phyloP scores from a whole-genome alignment of 2,113 vertebrate species.

The Myodes glareolus region DNA sequence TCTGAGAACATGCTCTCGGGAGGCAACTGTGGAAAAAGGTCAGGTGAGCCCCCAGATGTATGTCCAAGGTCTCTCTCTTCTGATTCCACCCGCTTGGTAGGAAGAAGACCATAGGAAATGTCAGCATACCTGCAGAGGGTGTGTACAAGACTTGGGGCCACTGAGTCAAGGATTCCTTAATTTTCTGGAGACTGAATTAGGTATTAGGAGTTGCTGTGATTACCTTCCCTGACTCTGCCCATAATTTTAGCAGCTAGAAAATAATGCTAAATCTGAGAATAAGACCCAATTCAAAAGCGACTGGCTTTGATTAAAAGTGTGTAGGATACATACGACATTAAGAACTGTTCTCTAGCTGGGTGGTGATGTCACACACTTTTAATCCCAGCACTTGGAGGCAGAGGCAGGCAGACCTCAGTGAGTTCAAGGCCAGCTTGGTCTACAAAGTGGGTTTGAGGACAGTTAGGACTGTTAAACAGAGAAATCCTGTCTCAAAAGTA shows the following conservation, averaged over 20 bases:
- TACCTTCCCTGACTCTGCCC: neutral
- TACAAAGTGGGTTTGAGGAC: neutral
- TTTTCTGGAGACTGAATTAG: neutral
- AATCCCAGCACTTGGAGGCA: neutral
- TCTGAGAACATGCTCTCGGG: neutral
- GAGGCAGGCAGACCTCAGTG: neutral
- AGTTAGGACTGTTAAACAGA: neutral
- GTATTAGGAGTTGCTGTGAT: neutral
- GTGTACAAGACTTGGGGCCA: neutral
- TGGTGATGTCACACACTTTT: neutral
- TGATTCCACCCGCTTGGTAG: neutral
- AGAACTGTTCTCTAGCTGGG: neutral
- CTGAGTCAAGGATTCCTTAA: neutral
- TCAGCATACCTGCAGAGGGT: neutral
- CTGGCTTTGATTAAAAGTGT: neutral
- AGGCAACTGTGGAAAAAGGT: neutral
- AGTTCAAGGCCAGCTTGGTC: neutral
- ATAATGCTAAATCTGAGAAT: neutral
- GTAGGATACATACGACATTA: neutral
- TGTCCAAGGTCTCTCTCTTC: neutral
- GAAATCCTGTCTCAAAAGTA: neutral
- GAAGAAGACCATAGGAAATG: neutral
- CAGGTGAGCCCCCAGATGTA: neutral
- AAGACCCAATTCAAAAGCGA: constrained; percentile 4
- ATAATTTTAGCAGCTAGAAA: neutral